Conservation (phyloP, 1,140 invertebrate genomes). For the Uloborus diversus region DNA sequence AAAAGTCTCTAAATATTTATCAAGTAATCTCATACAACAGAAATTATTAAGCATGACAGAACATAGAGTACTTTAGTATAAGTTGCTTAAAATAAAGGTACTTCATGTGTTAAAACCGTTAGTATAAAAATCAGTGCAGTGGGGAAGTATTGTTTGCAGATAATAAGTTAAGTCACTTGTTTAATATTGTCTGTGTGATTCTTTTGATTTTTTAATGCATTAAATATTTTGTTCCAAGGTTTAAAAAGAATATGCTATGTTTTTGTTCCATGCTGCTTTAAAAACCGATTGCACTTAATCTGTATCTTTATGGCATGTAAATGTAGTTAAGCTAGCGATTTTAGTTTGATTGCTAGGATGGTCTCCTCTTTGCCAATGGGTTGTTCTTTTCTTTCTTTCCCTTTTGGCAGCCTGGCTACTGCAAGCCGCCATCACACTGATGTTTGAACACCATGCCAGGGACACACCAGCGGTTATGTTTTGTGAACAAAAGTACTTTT, state of each 20-base stretch:
- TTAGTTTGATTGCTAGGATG: conserved; percentile 50
- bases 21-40: too few relatives aligned
- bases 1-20: too few relatives aligned
- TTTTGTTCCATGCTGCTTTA: conserved; percentile 19
- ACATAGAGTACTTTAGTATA: too few relatives aligned
- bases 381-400: conserved; percentile 56
- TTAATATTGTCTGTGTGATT: too few relatives aligned
- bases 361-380: conserved; percentile 43
- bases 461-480: conserved; percentile 52
- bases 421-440: conserved; percentile 50
- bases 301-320: conserved; percentile 37
- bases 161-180: too few relatives aligned
- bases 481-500: conserved; percentile 49
- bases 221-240: background rate
- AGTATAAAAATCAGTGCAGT: too few relatives aligned
- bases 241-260: background rate
- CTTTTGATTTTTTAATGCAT: background rate
- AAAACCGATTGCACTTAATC: conserved; percentile 19
- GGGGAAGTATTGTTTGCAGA: too few relatives aligned
- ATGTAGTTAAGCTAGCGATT: conserved; percentile 47
- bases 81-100: too few relatives aligned
- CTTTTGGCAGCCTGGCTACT: conserved; percentile 54
- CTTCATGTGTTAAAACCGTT: too few relatives aligned
- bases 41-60: too few relatives aligned
- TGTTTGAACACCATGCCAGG: conserved; percentile 52